A percentile compares a stretch with the other conserved stretches of the same genome.
phyloP scores from a whole-genome alignment of 2,888 invertebrate species.

The Rhorus exstirpatorius region DNA sequence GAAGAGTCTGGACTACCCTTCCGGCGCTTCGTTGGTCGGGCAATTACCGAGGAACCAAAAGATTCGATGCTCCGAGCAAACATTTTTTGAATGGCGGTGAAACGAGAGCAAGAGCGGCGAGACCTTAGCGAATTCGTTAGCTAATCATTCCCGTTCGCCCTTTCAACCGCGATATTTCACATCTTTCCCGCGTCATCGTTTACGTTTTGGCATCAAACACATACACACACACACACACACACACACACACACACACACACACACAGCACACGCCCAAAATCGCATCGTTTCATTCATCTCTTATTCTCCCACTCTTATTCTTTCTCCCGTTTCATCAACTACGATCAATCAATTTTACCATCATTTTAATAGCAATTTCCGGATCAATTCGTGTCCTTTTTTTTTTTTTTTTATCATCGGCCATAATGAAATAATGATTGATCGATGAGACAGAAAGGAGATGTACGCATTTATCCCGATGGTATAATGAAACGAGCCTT shows the following conservation, averaged over 20 bases:
- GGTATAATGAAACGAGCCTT: constrained; percentile 64
- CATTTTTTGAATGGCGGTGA: constrained; percentile 74
- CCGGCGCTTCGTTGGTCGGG: constrained; percentile 78
- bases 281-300: constrained; percentile 32
- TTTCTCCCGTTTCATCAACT: background rate
- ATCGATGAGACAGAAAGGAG: constrained; percentile 58
- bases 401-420: constrained; percentile 30
- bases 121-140: constrained; percentile 74
- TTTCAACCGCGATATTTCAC: constrained; percentile 4
- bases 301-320: background rate
- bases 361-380: constrained; percentile 54
- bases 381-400: constrained; percentile 55
- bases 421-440: constrained; percentile 64
- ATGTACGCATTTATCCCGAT: constrained; percentile 57
- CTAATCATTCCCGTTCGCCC: constrained; percentile 63
- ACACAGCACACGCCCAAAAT: constrained; percentile 21
- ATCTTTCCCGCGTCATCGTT: constrained; percentile 28
- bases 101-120: constrained; percentile 29
- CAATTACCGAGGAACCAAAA: constrained; percentile 78
- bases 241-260: background rate
- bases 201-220: background rate
- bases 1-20: constrained; percentile 77
- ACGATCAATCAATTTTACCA: constrained; percentile 51
- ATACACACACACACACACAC: background rate
- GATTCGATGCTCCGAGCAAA: constrained; percentile 78